phyloP scores from a whole-genome alignment of 2,113 vertebrate species.

The Tinamus guttatus region DNA sequence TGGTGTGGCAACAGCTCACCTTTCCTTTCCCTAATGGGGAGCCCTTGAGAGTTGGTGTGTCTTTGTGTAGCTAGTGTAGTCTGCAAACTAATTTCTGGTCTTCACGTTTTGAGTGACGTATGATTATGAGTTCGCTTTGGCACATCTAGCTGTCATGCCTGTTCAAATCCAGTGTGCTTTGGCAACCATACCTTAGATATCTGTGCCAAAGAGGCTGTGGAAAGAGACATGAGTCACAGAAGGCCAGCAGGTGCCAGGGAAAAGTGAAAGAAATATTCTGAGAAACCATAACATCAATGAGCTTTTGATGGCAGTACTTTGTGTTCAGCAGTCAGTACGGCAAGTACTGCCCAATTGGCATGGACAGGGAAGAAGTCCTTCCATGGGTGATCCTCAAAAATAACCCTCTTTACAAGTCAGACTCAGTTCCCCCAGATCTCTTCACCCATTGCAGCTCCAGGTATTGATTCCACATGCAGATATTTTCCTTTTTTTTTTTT shows the following conservation, averaged over 20 bases:
- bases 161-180: neutral
- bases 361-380: neutral
- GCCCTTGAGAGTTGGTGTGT: neutral
- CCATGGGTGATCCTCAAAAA: neutral
- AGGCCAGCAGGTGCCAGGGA: neutral
- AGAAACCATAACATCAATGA: neutral
- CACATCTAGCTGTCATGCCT: neutral
- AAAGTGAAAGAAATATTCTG: neutral
- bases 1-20: neutral
- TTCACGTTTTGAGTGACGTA: neutral
- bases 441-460: neutral
- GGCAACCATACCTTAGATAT: neutral
- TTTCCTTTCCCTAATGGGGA: neutral
- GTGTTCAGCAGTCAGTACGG: neutral
- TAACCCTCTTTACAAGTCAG: neutral
- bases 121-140: neutral
- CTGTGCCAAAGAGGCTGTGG: neutral
- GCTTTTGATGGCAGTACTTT: neutral
- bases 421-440: neutral
- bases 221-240: neutral
- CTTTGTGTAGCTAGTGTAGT: neutral
- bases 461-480: neutral
- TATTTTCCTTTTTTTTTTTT: no score
- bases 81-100: neutral
- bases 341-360: neutral